A percentile compares a stretch with the other conserved stretches of the same genome.
Evolutionary conservation across 2,797 vertebrate genomes (phyloP).

Genomic region (Lagodon rhomboides): DNA sequence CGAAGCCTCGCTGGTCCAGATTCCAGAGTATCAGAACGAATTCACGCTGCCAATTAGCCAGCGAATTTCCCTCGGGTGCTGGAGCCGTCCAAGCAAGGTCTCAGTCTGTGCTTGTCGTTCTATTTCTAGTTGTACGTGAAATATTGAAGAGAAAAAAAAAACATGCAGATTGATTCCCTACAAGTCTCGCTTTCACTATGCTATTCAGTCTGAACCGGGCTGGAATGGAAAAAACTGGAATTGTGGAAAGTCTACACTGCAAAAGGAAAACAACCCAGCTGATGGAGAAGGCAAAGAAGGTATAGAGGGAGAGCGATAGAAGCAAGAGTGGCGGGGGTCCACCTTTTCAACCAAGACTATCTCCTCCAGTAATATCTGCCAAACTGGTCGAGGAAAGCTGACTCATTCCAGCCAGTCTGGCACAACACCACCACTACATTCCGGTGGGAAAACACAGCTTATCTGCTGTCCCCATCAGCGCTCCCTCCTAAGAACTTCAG

Average conservation of each 20-base stretch:
- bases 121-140: neutral
- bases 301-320: no score
- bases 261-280: no score
- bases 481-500: conserved; percentile 28
- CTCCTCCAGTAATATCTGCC: neutral
- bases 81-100: conserved; percentile 5
- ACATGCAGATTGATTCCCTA: no score
- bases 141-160: neutral
- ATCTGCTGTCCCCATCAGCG: conserved; percentile 34
- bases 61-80: conserved; percentile 32
- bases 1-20: conserved; percentile 36
- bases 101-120: conserved; percentile 5
- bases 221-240: no score
- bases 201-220: no score
- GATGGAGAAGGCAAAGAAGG: no score
- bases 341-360: neutral
- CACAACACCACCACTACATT: neutral
- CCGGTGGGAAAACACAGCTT: conserved; percentile 59
- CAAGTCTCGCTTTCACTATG: neutral
- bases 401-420: neutral
- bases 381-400: neutral
- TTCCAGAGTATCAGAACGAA: conserved; percentile 27
- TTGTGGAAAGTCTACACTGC: no score
- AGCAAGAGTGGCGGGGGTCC: no score
- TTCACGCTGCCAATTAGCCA: conserved; percentile 27